Evolutionary conservation across 2,888 invertebrate species (phyloP).

Genomic region (Cotesia congregata): DNA sequence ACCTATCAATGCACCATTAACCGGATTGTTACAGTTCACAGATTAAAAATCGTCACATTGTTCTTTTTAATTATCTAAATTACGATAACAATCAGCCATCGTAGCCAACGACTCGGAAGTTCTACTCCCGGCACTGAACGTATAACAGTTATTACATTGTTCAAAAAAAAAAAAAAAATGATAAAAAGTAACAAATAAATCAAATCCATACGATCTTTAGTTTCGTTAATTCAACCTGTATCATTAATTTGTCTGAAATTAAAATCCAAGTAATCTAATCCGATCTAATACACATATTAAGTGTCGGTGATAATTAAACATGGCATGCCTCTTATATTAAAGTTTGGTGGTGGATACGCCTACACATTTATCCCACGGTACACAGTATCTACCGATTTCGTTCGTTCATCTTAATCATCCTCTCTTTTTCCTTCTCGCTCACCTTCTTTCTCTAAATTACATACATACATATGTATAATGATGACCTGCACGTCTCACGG

Average conservation of each 20-base stretch:
- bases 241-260: background rate
- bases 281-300: constrained; percentile 10
- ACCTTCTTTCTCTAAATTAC: constrained; percentile 9
- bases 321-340: constrained; percentile 31
- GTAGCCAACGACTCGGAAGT: background rate
- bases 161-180: background rate
- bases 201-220: background rate
- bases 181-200: background rate
- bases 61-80: background rate
- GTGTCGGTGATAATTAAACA: constrained; percentile 47
- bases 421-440: constrained; percentile 27
- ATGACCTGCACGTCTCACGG: background rate
- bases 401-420: constrained; percentile 5
- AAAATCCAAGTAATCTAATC: constrained; percentile 15
- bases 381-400: constrained; percentile 41
- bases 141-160: background rate
- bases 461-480: constrained; percentile 8
- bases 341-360: constrained; percentile 40
- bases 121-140: background rate
- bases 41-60: background rate
- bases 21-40: background rate
- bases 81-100: background rate
- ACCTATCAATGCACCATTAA: constrained; percentile 9
- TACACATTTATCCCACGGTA: constrained; percentile 50
- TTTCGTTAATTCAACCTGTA: background rate